phyloP scores from a whole-genome alignment of 2,113 vertebrate genomes.

The Montifringilla adamsi region DNA sequence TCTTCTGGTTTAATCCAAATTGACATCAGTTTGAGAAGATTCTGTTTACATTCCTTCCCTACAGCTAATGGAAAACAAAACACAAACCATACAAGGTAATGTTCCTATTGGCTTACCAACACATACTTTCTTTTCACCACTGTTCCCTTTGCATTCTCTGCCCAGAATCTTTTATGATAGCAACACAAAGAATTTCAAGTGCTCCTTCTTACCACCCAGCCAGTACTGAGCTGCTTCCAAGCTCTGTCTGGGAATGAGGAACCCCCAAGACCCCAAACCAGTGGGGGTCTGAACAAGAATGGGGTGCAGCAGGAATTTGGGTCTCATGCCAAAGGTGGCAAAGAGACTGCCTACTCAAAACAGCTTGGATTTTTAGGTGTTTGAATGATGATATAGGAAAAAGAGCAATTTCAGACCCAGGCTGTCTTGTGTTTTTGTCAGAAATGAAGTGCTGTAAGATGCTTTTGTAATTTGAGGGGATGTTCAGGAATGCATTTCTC shows the following conservation, averaged over 20 bases:
- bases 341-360: neutral
- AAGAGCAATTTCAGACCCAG: neutral
- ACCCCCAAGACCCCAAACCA: accelerated
- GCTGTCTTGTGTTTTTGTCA: neutral
- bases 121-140: neutral
- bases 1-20: slow-evolving; percentile 5
- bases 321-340: neutral
- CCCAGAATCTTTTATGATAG: neutral
- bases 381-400: neutral
- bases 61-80: slow-evolving; percentile 33
- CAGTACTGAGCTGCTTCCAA: neutral
- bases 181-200: neutral
- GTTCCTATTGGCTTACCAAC: neutral
- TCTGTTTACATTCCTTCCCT: slow-evolving; percentile 44
- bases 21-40: neutral
- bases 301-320: neutral
- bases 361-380: neutral
- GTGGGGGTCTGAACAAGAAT: neutral
- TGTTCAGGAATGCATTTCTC: neutral
- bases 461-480: neutral
- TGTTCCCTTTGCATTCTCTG: neutral
- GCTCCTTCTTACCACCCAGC: neutral
- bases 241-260: neutral
- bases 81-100: slow-evolving; percentile 39
- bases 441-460: neutral